Evolutionary conservation across 2,888 invertebrate genomes (phyloP), one percentile per base, ranked within the genome.

Genomic region (Cosmopolites sordidus): DNA sequence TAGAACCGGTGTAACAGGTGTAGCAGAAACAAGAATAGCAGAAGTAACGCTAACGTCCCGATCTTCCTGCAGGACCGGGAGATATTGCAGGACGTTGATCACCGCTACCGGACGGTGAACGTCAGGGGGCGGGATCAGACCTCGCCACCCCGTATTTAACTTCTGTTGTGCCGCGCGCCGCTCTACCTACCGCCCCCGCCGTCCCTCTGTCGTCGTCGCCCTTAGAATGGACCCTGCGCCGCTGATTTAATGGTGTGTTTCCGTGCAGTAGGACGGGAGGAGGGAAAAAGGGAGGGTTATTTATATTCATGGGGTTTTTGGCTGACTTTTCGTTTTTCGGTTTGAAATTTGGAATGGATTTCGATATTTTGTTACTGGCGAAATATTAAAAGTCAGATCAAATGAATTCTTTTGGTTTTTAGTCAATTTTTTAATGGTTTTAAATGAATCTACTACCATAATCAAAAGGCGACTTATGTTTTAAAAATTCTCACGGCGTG

Each of bases 121-220:
- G 66, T 66, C 68, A 67, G 37, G 62, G 72, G 73, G 73, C 71
- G 73, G 73, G 73, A 72, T 73, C 72, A 72, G 69, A 70, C 61
- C 65, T 69, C 69, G 71, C 72, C 67, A 70, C 71, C 72, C 73
- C 69, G 72, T 73, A 72, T 74, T 74, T 74, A 74, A 74, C 74
- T 74, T 72, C 71, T 72, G 71, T 69, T 65, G 59, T 60, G 53
- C 51, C 57, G 46, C 30, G 55, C 59, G 64, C 58, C 51, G 43
- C 51, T 52, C 51, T 54, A 42, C 46, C 56, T 46, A 39, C 55
- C 47, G 47, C 48, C 44, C 17, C 43, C 40, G 29, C 14, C 43
- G 16, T 43, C 69, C 70, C 68, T 61, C 57, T 63, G 56, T 58
- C 60, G 58, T 58, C 63, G 48, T 54, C 58, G 48, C 50, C 48